Conservation (phyloP, 2,797 vertebrate genomes). For the Ctenopoma multispine region DNA sequence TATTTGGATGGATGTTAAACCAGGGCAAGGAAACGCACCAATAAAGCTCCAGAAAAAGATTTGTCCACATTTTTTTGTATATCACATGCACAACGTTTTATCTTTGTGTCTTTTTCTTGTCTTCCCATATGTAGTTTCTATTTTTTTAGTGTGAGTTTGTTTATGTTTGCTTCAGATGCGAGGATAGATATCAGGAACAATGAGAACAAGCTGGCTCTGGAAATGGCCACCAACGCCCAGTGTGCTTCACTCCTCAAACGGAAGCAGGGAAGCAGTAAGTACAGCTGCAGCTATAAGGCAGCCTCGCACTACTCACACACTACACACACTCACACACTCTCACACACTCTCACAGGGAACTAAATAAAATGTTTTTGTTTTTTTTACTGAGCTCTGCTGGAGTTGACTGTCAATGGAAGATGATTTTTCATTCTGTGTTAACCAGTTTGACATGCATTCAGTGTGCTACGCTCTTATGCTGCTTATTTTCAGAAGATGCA, state of each 20-base stretch:
- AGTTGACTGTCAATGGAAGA: not conserved
- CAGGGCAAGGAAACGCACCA: not conserved
- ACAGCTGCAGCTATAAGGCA: slow-evolving; percentile 31
- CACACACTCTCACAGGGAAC: not conserved
- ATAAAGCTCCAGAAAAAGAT: not conserved
- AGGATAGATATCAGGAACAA: slow-evolving; percentile 94
- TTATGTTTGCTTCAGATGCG: slow-evolving; percentile 84
- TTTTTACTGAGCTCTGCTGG: too few relatives aligned
- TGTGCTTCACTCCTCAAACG: slow-evolving; percentile 94
- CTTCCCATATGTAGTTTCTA: not conserved
- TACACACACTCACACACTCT: not conserved
- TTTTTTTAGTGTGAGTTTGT: not conserved
- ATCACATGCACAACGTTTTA: not conserved
- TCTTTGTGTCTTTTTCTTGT: not conserved
- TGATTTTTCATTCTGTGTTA: too few relatives aligned
- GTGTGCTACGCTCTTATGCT: too few relatives aligned
- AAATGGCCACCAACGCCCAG: slow-evolving; percentile 95
- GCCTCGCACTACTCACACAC: slow-evolving; percentile 1
- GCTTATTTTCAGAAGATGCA: too few relatives aligned
- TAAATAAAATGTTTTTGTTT: too few relatives aligned
- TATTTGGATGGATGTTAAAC: not conserved
- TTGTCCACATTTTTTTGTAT: not conserved
- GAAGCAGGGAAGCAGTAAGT: slow-evolving; percentile 85
- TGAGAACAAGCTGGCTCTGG: slow-evolving; percentile 95
- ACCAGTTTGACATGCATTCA: too few relatives aligned